Evolutionary conservation across 2,888 invertebrate genomes (phyloP), one percentile per base, ranked within the genome.

Genomic region (Orthosia gracilis): DNA sequence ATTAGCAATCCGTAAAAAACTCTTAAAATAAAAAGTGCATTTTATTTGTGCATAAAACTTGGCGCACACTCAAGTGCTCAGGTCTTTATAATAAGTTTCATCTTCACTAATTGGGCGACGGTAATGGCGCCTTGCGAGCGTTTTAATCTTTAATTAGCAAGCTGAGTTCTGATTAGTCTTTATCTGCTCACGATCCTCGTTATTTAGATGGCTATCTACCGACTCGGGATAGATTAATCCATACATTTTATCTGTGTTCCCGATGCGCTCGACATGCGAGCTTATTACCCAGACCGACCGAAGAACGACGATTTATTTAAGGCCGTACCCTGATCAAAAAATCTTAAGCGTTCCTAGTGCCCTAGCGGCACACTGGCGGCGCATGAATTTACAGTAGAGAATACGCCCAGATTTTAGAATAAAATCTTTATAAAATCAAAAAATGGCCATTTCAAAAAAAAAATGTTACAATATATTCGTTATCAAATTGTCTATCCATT

Each of bases 181-280:
- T 88, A 91, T 89, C 88, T 84, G 78, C 70, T 75, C 80, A 80
- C 87, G 80, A 86, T 86, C 86, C 85, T 87, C 85, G 79, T 89
- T 89, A 86, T 79, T 82, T 75, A 88, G 89, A 89, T 89, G 45
- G 23, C 50, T 88, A 89, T 89, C 87, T 76, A 49, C 54, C 59
- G 69, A 76, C 78, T 82, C 65, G 73, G 83, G 84, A 86, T 86
- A 85, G 80, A 87, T 86, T 87, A 83, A 87, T 87, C 78, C 86
- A 61, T 82, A 82, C 84, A 68, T 73, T 73, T 78, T 77, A 82
- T 77, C 83, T 73, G 26, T 71, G 72, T 71, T 73, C 69, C 66
- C 57, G 79, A 82, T 69, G 79, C 62, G 64, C 52, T 68, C 69
- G 71, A 70, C 84, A 73, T 68, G 75, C 78, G 68, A 73, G 81